Evolutionary conservation across 2,888 invertebrate genomes (phyloP), one percentile per base, ranked within the genome.

Genomic region (Parelbella ahira): DNA sequence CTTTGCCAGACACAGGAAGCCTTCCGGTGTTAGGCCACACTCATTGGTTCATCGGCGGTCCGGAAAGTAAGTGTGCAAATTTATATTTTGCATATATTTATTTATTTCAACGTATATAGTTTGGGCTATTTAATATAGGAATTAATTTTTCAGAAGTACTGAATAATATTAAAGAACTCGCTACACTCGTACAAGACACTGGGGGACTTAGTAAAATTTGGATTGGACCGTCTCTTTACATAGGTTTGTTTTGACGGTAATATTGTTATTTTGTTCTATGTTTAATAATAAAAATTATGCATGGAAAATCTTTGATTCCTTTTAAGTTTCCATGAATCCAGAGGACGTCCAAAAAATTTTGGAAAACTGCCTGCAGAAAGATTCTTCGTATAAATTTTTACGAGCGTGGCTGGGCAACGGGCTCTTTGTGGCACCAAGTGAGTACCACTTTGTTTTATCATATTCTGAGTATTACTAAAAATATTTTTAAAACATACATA

Each of bases 31-130:
- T 82, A 7, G 81, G 81, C 13, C 77, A 81, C 21, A 68, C 73
- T 0, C 80, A 75, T 50, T 80, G 71, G 76, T 80, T 80, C 37
- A 60, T 80, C 7, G 80, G 81, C 18, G 77, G 78, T 0, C 72
- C 81, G 15, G 78, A 79, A 66, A 70, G 81, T 80, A 54, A 76
- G 77, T 37, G 7, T n/a, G n/a, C n/a, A n/a, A n/a, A n/a, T n/a
- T n/a, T n/a, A n/a, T n/a, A n/a, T n/a, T n/a, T n/a, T n/a, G n/a
- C n/a, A n/a, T n/a, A n/a, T n/a, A n/a, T n/a, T n/a, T n/a, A n/a
- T n/a, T n/a, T n/a, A n/a, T n/a, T n/a, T n/a, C n/a, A n/a, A n/a
- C n/a, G n/a, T n/a, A n/a, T n/a, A n/a, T n/a, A n/a, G n/a, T n/a
- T n/a, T n/a, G n/a, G n/a, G n/a, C n/a, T n/a, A n/a, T n/a, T n/a